Conservation (phyloP, 2,113 vertebrate species). For the Chlorocebus sabaeus region DNA sequence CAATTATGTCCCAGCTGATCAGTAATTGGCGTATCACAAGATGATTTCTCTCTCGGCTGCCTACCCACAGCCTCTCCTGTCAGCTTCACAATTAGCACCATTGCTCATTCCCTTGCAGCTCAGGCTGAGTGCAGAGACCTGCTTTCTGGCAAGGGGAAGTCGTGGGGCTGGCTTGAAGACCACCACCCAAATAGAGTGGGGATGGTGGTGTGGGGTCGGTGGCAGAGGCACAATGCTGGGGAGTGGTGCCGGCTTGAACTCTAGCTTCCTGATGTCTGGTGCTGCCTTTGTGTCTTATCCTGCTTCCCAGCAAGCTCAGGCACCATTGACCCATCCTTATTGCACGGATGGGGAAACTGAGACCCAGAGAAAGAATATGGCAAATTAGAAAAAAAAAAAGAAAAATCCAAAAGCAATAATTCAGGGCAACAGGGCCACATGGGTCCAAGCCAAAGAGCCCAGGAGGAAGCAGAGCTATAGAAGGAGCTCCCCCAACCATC, state of each 20-base stretch:
- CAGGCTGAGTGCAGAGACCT: not conserved
- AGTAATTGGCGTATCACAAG: constrained; percentile 71
- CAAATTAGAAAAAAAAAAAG: not conserved
- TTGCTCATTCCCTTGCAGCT: constrained; percentile 51
- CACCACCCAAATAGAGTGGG: not conserved
- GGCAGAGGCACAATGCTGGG: not conserved
- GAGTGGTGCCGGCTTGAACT: not conserved
- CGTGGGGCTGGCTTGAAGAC: not conserved
- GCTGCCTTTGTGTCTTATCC: not conserved
- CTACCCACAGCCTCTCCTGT: constrained; percentile 57
- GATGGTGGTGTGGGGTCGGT: fast-evolving
- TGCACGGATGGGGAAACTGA: not conserved
- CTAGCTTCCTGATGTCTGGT: not conserved
- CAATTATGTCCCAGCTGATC: constrained; percentile 79
- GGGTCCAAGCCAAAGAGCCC: not conserved
- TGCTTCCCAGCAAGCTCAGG: not conserved
- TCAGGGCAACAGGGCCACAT: not conserved
- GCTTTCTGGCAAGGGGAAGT: not conserved
- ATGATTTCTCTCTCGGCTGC: constrained; percentile 68
- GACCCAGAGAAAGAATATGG: not conserved
- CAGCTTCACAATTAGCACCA: constrained; percentile 51
- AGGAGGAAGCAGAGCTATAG: not conserved
- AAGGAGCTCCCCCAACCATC: not conserved
- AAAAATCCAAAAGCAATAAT: not conserved
- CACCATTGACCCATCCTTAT: no score